Evolutionary conservation across 1,140 invertebrate species (phyloP).

Genomic region (Calliphora vicina): DNA sequence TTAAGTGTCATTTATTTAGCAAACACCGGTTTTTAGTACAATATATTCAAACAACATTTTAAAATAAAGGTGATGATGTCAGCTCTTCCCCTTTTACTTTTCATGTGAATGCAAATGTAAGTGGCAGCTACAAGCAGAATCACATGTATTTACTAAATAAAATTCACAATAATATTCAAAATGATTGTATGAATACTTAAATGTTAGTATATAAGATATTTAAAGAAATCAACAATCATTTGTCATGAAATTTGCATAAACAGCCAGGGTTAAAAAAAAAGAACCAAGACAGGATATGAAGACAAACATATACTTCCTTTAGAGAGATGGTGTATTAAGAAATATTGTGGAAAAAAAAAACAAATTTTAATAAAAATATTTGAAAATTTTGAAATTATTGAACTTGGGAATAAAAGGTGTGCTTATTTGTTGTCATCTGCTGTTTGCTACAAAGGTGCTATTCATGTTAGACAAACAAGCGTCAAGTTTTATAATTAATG

Average conservation of each 20-base stretch:
- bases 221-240: neutral
- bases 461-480: neutral
- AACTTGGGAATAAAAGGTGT: neutral
- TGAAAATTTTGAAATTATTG: too few species aligned
- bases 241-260: neutral
- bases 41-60: neutral
- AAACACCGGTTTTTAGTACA: neutral
- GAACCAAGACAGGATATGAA: neutral
- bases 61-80: neutral
- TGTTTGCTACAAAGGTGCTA: neutral
- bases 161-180: neutral
- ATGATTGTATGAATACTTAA: neutral
- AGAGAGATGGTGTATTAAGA: too few species aligned
- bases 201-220: neutral
- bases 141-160: neutral
- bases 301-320: too few species aligned
- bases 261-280: neutral
- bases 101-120: neutral
- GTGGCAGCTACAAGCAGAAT: neutral
- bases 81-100: neutral
- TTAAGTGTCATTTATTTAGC: neutral
- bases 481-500: slow-evolving; percentile 1
- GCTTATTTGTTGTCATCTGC: neutral
- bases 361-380: too few species aligned
- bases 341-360: too few species aligned